Evolutionary conservation across 1,140 invertebrate species (phyloP), one percentile per base, ranked within the genome.

Genomic region (Leptinotarsa lineolata): DNA sequence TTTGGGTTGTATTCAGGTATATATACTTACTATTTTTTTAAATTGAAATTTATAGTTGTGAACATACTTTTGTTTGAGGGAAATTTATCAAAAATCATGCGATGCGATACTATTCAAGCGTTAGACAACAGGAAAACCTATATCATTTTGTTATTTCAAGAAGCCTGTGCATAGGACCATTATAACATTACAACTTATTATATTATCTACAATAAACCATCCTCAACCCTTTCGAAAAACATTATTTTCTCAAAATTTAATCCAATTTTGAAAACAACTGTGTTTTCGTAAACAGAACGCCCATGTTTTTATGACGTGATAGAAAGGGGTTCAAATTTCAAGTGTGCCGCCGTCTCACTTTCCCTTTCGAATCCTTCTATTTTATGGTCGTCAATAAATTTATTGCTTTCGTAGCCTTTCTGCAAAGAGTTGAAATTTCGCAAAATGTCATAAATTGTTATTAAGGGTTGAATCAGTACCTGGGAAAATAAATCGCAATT

Each of bases 341-440:
- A 54, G 48, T 18, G 48, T 54, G 48, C 48, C 48, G 48, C 16
- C 48, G 48, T 16, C 48, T 54, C 48, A 54, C 48, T 54, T 54
- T 54, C 48, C 15, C 16, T 54, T 54, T 54, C 48, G 5, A 54
- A 54, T 54, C 48, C 48, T 54, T 54, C 0, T 15, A 54, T 54
- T 54, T 54, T 54, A 54, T 54, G 15, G n/a, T 15, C 15, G 16
- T n/a, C 48, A 54, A 54, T 54, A 54, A 54, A 54, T 54, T 54
- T 54, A 54, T 54, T 54, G 4, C 16, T n/a, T 5, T 15, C 0
- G 4, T 0, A 54, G 16, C 48, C 48, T 54, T 54, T 54, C 48
- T 54, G 48, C 48, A 54, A 54, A 54, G 48, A 54, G 48, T 54
- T 54, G 15, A 54, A 54, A n/a, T 54, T 54, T 54, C n/a, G 48